Evolutionary conservation across 2,113 vertebrate species (phyloP), one percentile per base, ranked within the genome.

Genomic region (Craseonycteris thonglongyai): DNA sequence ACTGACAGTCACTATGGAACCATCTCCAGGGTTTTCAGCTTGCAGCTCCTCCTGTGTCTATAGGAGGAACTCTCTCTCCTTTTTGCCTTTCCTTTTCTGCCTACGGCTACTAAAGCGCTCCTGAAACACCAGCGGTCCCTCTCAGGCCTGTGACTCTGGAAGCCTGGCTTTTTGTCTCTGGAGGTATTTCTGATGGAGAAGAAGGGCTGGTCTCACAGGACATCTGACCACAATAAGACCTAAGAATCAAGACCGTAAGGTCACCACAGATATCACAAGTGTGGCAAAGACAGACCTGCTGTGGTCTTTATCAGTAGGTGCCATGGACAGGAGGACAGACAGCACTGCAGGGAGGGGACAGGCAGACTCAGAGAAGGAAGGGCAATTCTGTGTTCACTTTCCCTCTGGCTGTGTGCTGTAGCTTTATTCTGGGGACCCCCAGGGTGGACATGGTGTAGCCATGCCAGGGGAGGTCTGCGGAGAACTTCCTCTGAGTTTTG

Each of bases 351-450:
- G n/a, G 35, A 33, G 24, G 84, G 33, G 19, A 47, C 1, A 9
- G 38, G n/a, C 51, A 19, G 56, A 15, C 3, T 15, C 14, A 47
- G 19, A 8, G 83, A 12, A 65, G 88, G 40, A 68, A 33, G 56
- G 14, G n/a, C 9, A 7, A 3, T 18, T 68, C 15, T 4, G 7
- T 7, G 7, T 12, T 19, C 33, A 54, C 58, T 21, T 24, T 4
- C 24, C 68, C 2, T 0, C 2, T 4, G 0, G 0, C 2, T 4
- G 0, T 2, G 5, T 5, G 13, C 28, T 19, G 68, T 1, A 10
- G 47, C 69, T 87, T 4, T 13, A 19, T 11, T 47, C 30, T 7
- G 3, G 40, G 59, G 12, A 13, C 9, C 40, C 40, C 24, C 1
- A 0, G 0, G 3, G 11, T 2, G 19, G 68, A 3, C 40, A 1